Evolutionary conservation across 2,797 vertebrate genomes (phyloP), one percentile per base, ranked within the genome.

Genomic region (Oryzias dopingdopingensis): DNA sequence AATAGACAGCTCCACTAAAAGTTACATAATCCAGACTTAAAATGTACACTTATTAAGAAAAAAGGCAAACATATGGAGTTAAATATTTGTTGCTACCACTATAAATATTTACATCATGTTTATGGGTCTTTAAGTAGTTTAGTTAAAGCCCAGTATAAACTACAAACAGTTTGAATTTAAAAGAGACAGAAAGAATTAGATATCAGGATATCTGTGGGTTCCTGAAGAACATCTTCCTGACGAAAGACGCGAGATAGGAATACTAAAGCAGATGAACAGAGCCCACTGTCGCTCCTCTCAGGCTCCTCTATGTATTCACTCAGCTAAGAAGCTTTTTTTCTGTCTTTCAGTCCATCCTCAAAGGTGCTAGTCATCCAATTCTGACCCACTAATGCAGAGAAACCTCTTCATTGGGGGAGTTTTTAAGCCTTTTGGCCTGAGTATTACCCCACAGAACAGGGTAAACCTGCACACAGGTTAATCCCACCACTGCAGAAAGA

Each of bases 311-410:
- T 88, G 88, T 77, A 89, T 91, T 91, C 88, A 87, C 82, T 75
- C 59, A 62, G 86, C 80, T 84, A 86, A 88, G 84, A 86, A 83
- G 87, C 88, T 90, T 86, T 87, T 89, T 89, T 83, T 44, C 8
- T 22, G 23, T 46, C 84, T 87, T 89, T 89, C 86, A 89, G 81
- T 76, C 87, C 85, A 87, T 88, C 80, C 85, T 88, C 86, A 90
- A 91, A 89, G 87, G 77, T 86, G 77, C 80, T 85, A 89, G 83
- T 91, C 88, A 89, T 90, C 88, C 87, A 86, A 85, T 87, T 78
- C 79, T 76, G 84, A 86, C 77, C 86, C 83, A 91, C 90, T 89
- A 88, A 87, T 81, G 79, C 85, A 69, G 81, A 84, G 89, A 88
- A 90, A 88, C 85, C 88, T 86, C 85, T 91, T 88, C 84, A 88